phyloP scores from a whole-genome alignment of 2,888 invertebrate genomes.

The Caenorhabditis drosophilae region DNA sequence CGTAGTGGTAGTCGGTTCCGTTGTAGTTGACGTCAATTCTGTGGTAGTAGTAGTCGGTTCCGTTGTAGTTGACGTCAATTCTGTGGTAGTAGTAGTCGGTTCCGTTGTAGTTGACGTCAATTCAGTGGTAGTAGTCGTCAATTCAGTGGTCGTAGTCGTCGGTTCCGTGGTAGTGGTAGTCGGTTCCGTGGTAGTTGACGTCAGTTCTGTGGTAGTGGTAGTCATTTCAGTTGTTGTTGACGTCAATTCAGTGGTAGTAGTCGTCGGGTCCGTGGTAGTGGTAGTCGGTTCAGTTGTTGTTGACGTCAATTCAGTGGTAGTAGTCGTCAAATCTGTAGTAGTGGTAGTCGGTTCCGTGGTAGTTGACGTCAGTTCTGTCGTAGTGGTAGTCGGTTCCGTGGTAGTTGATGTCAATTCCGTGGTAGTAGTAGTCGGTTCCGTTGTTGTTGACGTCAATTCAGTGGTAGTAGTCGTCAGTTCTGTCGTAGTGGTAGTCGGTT shows the following conservation, averaged over 20 bases:
- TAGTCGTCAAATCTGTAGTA: background rate
- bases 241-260: conserved; percentile 5
- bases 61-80: conserved; percentile 2
- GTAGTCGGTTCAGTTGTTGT: conserved; percentile 6
- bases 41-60: conserved; percentile 9
- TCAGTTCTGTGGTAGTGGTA: conserved; percentile 8
- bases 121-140: background rate
- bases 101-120: conserved; percentile 12
- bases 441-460: conserved; percentile 2
- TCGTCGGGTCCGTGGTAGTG: conserved; percentile 6
- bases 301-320: conserved; percentile 10
- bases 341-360: background rate
- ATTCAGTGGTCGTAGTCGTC: background rate
- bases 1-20: conserved; percentile 5
- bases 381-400: background rate
- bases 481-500: conserved; percentile 2
- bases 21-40: conserved; percentile 8
- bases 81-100: conserved; percentile 11
- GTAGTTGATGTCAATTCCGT: conserved; percentile 6
- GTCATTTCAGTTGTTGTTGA: conserved; percentile 10
- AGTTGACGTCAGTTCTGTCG: conserved; percentile 1
- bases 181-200: background rate
- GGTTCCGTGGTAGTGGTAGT: conserved; percentile 8
- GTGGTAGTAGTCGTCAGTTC: conserved; percentile 8
- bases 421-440: conserved; percentile 7